phyloP scores from a whole-genome alignment of 2,888 invertebrate species.

The Hypsopygia costalis region DNA sequence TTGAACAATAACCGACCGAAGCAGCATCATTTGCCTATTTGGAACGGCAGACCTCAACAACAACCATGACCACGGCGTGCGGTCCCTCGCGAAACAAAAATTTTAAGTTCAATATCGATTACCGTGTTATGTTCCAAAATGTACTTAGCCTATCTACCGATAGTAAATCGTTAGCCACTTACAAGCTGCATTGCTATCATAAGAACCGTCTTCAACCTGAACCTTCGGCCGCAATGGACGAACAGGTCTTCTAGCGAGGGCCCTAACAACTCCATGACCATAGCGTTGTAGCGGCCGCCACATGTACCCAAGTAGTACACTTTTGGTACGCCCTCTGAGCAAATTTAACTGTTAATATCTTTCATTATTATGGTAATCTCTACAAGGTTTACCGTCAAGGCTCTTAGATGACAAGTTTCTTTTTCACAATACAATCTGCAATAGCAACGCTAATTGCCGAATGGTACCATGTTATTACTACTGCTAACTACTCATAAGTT shows the following conservation, averaged over 20 bases:
- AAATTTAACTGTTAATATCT: constrained; percentile 38
- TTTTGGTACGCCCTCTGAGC: constrained; percentile 98
- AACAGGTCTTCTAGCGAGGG: constrained; percentile 99
- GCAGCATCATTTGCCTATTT: neutral
- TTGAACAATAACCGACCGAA: neutral
- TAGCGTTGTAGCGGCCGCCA: constrained; percentile 98
- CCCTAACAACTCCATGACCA: constrained; percentile 99
- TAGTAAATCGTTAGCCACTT: constrained; percentile 63
- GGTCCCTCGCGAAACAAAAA: constrained; percentile 45
- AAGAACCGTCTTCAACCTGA: constrained; percentile 98
- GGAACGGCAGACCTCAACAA: constrained; percentile 37
- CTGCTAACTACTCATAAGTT: constrained; percentile 1
- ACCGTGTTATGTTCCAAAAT: constrained; percentile 58
- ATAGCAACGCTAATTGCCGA: constrained; percentile 2
- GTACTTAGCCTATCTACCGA: constrained; percentile 33
- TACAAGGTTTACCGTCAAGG: constrained; percentile 7
- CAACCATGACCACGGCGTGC: constrained; percentile 61
- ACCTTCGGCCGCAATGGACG: constrained; percentile 99
- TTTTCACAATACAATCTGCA: constrained; percentile 3
- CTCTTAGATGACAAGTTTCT: constrained; percentile 3
- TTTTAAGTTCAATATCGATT: constrained; percentile 55
- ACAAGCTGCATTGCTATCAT: constrained; percentile 99
- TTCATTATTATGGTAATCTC: constrained; percentile 6
- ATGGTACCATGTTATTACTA: constrained; percentile 4
- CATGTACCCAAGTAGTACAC: constrained; percentile 99